Evolutionary conservation across 2,113 vertebrate genomes (phyloP).

Genomic region (Mugil cephalus): DNA sequence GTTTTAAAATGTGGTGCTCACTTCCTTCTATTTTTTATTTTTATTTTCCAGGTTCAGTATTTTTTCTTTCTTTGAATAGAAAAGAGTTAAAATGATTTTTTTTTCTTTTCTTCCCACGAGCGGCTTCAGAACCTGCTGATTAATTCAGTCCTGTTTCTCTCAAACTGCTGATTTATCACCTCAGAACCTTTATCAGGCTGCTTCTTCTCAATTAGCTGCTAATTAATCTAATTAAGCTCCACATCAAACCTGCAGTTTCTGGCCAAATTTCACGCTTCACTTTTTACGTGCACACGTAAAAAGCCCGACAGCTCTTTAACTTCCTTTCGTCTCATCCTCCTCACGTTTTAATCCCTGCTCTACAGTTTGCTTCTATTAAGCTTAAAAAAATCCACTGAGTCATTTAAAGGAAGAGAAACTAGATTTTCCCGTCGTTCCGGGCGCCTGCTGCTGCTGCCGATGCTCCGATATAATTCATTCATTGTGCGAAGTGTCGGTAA

Average conservation of each 20-base stretch:
- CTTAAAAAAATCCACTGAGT: not conserved
- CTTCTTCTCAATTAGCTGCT: slow-evolving; percentile 39
- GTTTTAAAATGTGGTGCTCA: no score
- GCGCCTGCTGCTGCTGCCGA: slow-evolving; percentile 28
- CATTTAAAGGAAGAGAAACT: not conserved
- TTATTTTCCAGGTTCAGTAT: no score
- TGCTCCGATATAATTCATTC: slow-evolving; percentile 28
- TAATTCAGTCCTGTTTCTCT: slow-evolving; percentile 20
- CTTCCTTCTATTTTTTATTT: no score
- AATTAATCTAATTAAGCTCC: slow-evolving; percentile 42
- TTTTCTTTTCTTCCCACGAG: no score
- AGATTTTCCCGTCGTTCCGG: not conserved
- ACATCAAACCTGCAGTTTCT: slow-evolving; percentile 18
- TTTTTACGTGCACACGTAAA: not conserved
- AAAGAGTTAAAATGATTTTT: no score
- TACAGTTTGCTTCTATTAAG: slow-evolving; percentile 14
- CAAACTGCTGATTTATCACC: slow-evolving; percentile 32
- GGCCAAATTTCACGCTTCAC: slow-evolving; percentile 1
- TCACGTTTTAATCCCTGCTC: slow-evolving; percentile 27
- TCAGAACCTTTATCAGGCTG: slow-evolving; percentile 15
- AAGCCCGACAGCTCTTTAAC: slow-evolving; percentile 23
- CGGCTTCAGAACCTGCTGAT: no score
- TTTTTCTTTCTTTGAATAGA: no score
- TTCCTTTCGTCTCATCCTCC: slow-evolving; percentile 7
- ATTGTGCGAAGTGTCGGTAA: slow-evolving; percentile 9